A percentile compares a stretch with the other conserved stretches of the same genome.
These are phyloP conservation scores for Piliocolobus tephrosceles DNA, from an alignment of 2,113 vertebrate genomes.

Conservation along the genomic window DNA sequence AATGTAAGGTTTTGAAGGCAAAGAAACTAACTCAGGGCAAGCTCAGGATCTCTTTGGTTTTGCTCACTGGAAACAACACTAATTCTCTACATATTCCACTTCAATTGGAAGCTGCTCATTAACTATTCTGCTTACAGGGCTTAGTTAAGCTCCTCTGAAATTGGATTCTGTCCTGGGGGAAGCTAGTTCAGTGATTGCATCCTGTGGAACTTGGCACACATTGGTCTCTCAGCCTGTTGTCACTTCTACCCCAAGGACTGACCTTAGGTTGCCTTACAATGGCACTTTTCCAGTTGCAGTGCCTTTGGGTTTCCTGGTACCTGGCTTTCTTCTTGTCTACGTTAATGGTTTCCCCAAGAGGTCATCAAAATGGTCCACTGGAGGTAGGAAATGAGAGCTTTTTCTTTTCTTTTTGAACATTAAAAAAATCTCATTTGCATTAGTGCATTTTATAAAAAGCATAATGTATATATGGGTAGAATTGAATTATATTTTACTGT, in stretches of 20 bases:
- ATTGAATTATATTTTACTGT: not conserved
- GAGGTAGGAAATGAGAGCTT: not conserved
- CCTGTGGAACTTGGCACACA: not conserved
- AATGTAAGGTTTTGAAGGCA: not conserved
- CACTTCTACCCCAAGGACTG: not conserved
- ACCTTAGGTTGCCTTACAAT: not conserved
- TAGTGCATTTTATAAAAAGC: not conserved
- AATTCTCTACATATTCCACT: conserved; percentile 25
- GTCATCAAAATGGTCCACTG: not conserved
- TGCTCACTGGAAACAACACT: not conserved
- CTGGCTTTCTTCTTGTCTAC: not conserved
- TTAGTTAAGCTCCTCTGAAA: conserved; percentile 35
- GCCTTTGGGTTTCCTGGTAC: not conserved
- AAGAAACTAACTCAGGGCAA: not conserved
- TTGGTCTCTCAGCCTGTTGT: not conserved
- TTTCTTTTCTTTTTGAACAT: not conserved
- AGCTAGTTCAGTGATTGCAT: not conserved
- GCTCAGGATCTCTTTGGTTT: not conserved
- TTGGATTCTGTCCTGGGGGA: conserved; percentile 17
- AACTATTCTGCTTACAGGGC: conserved; percentile 13
- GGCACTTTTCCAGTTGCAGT: not conserved
- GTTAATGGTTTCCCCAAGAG: not conserved
- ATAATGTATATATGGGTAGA: not conserved
- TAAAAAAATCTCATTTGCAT: not conserved
- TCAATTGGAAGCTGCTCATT: not conserved